Conservation (phyloP, 2,113 vertebrate genomes). For the Neodon shergylaensis region DNA sequence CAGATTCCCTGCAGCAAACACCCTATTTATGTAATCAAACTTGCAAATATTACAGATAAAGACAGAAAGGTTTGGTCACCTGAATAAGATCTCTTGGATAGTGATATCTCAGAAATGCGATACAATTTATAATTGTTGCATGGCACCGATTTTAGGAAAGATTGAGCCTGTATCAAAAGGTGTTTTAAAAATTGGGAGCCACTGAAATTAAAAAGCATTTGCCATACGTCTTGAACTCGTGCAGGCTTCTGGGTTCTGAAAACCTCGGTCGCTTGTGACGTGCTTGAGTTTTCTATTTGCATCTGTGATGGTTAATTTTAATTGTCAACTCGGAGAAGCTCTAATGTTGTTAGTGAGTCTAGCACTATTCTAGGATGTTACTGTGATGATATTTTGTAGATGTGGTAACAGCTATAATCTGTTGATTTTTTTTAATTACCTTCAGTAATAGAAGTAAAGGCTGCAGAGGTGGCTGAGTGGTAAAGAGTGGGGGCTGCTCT, state of each 20-base stretch:
- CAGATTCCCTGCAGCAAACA: not conserved
- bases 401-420: not conserved
- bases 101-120: not conserved
- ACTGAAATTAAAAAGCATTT: not conserved
- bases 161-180: not conserved
- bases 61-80: not conserved
- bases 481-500: not conserved
- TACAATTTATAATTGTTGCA: not conserved
- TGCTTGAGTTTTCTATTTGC: not conserved
- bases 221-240: not conserved
- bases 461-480: not conserved
- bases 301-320: not conserved
- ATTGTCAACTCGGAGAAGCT: not conserved
- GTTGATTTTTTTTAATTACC: not conserved
- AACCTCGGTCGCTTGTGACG: not conserved
- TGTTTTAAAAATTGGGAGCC: not conserved
- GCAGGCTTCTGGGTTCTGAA: not conserved
- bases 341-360: not conserved
- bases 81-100: not conserved
- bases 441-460: not conserved
- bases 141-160: not conserved
- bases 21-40: not conserved
- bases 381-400: not conserved
- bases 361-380: not conserved
- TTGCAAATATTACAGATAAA: not conserved